Evolutionary conservation across 2,888 invertebrate species (phyloP).

Genomic region (Hydriomena furcata): DNA sequence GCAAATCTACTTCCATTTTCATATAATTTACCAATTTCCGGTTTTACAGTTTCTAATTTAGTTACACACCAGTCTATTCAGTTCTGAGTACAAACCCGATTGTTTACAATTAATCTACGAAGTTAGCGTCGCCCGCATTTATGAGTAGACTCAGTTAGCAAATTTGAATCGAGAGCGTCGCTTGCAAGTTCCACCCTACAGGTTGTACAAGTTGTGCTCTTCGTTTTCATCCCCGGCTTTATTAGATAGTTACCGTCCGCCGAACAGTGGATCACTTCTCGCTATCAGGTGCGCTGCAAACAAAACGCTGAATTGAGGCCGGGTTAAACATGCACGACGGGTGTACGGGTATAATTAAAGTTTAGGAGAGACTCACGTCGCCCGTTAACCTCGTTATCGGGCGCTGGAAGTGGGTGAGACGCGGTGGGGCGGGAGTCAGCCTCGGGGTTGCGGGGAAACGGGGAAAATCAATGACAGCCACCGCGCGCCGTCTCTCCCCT

Average conservation of each 20-base stretch:
- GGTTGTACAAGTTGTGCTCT: conserved; percentile 49
- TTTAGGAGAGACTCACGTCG: conserved; percentile 84
- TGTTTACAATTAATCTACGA: conserved; percentile 42
- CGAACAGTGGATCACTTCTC: conserved; percentile 68
- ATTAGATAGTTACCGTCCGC: conserved; percentile 65
- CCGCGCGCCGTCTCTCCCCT: conserved; percentile 81
- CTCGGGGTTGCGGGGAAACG: conserved; percentile 67
- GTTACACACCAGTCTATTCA: conserved; percentile 31
- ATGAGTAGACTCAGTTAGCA: conserved; percentile 57
- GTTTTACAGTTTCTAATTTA: conserved; percentile 17
- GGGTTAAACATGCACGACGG: conserved; percentile 82
- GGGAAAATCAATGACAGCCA: conserved; percentile 84
- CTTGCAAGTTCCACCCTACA: conserved; percentile 42
- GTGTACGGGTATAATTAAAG: conserved; percentile 83
- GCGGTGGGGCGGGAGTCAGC: conserved; percentile 71
- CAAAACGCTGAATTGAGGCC: conserved; percentile 78
- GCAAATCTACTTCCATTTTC: conserved; percentile 6
- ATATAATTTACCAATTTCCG: conserved; percentile 15
- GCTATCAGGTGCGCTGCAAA: conserved; percentile 78
- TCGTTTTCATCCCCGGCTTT: conserved; percentile 62
- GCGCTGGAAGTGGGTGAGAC: conserved; percentile 83
- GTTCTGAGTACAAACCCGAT: conserved; percentile 36
- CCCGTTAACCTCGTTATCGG: conserved; percentile 84
- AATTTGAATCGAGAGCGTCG: conserved; percentile 52
- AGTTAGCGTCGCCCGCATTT: conserved; percentile 42